Base-by-base conservation (phyloP, 2,888 invertebrate species). In the Siphlonurus alternatus region DNA sequence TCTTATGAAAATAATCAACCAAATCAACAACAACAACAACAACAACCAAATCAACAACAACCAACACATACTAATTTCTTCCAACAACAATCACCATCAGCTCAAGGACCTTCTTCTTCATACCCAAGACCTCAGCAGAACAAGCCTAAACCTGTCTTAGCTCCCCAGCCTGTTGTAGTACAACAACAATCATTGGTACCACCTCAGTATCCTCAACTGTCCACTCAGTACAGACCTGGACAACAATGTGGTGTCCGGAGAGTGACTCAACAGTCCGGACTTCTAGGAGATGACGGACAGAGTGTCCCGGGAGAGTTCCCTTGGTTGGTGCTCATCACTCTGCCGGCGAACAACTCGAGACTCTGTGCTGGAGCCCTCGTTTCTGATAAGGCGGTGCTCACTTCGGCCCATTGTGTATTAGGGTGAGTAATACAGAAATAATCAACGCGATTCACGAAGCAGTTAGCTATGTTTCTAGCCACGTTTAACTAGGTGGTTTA, bases 261-360 rank as follows among this genome's bases (percentile, higher is more conserved):
- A 25, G 64, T 53, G 20, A 60, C 2, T 59, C 64, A 38, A 61
- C 38, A 62, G 22, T 38, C 38, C 5, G 38, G 38, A 10, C 38
- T 38, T 5, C 7, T 5, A 38, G 38, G 38, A 38, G 20, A 64
- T 23, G 64, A 60, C 22, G 64, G 62, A 2, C 62, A 23, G 23
- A 65, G 54, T 3, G 56, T 59, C 19, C 61, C 62, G 73, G 89
- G 85, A 0, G 89, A 90, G 76, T 89, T 89, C 71, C 88, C 91
- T 65, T 91, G 91, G 91, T 90, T 91, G 74, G 89, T 88, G 1
- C 89, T 91, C 87, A 79, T 91, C 0, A 76, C 89, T 19, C 80
- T 85, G 22, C 85, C 86, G 70, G 81, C 83, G 0, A 85, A 87
- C 73, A 53, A 54, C 7, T 65, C 64, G 22, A 83, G 82, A 70